Base-by-base conservation (phyloP, 2,113 vertebrate species). In the Nothoprocta pentlandii region DNA sequence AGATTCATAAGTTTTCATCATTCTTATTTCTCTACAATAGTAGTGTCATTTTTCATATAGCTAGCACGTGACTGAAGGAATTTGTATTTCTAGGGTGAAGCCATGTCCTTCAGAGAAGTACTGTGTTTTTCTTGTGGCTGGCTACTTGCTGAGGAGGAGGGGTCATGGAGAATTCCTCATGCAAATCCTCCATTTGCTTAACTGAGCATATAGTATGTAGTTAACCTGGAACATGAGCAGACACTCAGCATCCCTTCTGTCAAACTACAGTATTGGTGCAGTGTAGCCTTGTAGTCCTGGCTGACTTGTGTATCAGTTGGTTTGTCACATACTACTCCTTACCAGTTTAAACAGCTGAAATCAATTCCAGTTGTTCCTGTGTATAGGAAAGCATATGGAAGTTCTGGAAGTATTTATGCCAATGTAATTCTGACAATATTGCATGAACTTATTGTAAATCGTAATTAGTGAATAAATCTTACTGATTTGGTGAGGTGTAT, bases 221-320 rank as follows among this genome's bases (percentile, higher is more conserved):
- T 79, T 69, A 21, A 30, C 46, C 32, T 66, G 44, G 59, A 44
- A 30, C 39, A 44, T 58, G 83, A 70, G 49, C 11, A 34, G 76
- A 14, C 12, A 3, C 30, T 93, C 87, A 47, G 12, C 21, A 79
- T 39, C 42, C 16, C 63, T n/a, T 16, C 0, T 58, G 30, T 59
- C 47, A 80, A 59, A 67, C 87, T 78, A 16, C 36, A 61, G 4
- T 30, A 49, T 61, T 16, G 87, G 74, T 19, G 9, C 62, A 25
- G 14, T n/a, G 4, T 7, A 30, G 44, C 13, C 41, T 17, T 56
- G 41, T 15, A 16, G 25, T 75, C 69, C 49, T 42, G 23, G 23
- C 47, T 78, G 36, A 26, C 28, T 36, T 32, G 6, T 0, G 0
- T 36, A 1, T 22, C 36, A 11, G 5, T 34, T 46, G 64, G 16